phyloP scores from a whole-genome alignment of 2,113 vertebrate species.

The Charina bottae region DNA sequence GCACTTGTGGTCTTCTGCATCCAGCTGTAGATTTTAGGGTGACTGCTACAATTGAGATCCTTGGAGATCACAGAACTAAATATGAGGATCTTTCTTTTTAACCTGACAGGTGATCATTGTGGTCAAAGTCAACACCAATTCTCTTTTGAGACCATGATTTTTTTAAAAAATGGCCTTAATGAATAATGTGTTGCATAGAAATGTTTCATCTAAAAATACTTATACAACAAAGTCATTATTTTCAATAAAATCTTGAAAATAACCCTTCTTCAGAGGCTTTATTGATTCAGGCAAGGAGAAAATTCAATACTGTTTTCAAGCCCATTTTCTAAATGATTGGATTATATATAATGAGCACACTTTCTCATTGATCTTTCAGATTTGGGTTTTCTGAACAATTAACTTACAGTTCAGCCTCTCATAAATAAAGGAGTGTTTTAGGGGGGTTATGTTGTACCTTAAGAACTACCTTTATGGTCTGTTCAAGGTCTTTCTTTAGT shows the following conservation, averaged over 20 bases:
- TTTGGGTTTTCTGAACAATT: constrained; percentile 5
- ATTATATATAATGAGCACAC: constrained; percentile 8
- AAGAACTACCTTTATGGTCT: not conserved
- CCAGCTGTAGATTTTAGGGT: not conserved
- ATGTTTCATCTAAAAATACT: constrained; percentile 14
- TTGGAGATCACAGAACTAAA: not conserved
- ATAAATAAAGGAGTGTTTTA: not conserved
- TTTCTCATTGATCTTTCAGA: constrained; percentile 26
- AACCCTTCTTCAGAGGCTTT: not conserved
- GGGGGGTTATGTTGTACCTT: not conserved
- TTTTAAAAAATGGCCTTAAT: not conserved
- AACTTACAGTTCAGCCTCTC: not conserved
- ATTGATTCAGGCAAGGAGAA: constrained; percentile 4
- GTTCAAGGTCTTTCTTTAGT: not conserved
- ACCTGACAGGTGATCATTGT: not conserved
- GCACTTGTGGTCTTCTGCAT: not conserved
- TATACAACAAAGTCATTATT: not conserved
- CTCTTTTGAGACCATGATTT: not conserved
- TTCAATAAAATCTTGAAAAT: constrained; percentile 4
- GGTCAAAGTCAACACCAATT: not conserved
- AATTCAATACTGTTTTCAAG: constrained; percentile 19
- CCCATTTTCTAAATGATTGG: constrained; percentile 29
- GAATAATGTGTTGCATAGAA: constrained; percentile 1
- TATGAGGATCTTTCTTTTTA: not conserved
- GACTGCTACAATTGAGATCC: not conserved